Evolutionary conservation across 2,888 invertebrate genomes (phyloP), one percentile per base, ranked within the genome.

Genomic region (Altica lythri): DNA sequence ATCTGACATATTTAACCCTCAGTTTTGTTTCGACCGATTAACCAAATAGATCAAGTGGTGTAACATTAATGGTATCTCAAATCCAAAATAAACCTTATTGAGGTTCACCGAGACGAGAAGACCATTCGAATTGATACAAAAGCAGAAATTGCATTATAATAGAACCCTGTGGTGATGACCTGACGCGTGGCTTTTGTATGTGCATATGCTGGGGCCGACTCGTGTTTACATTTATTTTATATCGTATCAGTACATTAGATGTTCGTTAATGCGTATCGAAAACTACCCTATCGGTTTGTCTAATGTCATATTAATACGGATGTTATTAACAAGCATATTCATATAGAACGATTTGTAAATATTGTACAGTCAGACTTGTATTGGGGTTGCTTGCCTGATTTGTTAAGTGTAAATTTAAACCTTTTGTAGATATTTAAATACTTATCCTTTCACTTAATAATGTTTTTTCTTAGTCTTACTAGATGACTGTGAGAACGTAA

Each of bases 201-300:
- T 65, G 59, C 67, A 63, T 68, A 66, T 57, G 68, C 61, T 64
- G 62, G 60, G 60, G 59, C 61, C 64, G 66, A 68, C 68, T 68
- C 59, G 59, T 72, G 71, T 72, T 72, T 73, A 72, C 72, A 70
- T 70, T n/a, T n/a, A n/a, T n/a, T 71, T 65, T 57, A 64, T 65
- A 63, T 70, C 65, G 69, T 71, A 70, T 68, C 71, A 65, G 63
- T 70, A 70, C 71, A 72, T 72, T 73, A 72, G 69, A 67, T 69
- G 63, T 60, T 64, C 68, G 67, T 69, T 72, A 70, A 72, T 70
- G 69, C 70, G 62, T 66, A 66, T 66, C 68, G 30, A 56, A n/a
- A 59, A 56, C 60, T 53, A 57, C 62, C 63, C 61, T 57, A 52
- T 46, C 44, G 45, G 54, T 59, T 53, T 35, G 48, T 47, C 60